Percentiles rank a stretch among this genome's conserved stretches.
Conservation (phyloP, 2,113 vertebrate species). For the Athene cunicularia region DNA sequence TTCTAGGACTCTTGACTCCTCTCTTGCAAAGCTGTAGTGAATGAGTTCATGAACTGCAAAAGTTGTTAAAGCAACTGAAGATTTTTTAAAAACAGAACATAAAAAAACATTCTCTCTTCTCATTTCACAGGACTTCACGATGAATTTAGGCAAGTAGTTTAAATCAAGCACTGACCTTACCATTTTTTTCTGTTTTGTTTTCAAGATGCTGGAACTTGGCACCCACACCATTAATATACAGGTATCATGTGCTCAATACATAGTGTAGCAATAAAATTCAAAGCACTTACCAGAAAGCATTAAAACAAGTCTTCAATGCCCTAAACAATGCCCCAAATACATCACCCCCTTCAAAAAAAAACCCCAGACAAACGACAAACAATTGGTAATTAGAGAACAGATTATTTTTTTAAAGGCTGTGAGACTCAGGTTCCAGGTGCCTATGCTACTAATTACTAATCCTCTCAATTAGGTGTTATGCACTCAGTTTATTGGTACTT, state of each 20-base stretch:
- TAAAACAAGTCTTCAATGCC: neutral
- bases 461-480: neutral
- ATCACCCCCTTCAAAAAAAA: neutral
- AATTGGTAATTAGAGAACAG: neutral
- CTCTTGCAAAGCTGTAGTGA: neutral
- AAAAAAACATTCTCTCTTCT: neutral
- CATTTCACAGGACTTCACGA: neutral
- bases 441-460: neutral
- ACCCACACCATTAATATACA: neutral
- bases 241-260: neutral
- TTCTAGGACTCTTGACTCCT: neutral
- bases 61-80: neutral
- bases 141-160: neutral
- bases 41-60: neutral
- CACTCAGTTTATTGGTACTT: neutral
- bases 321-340: neutral
- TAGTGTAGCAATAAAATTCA: neutral
- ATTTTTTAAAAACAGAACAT: neutral
- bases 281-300: neutral
- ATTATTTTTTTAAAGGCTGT: neutral
- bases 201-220: neutral
- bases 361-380: neutral
- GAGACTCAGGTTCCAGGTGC: neutral
- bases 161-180: neutral
- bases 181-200: neutral